Conservation (phyloP, 2,797 vertebrate species). For the Glyptemys insculpta region DNA sequence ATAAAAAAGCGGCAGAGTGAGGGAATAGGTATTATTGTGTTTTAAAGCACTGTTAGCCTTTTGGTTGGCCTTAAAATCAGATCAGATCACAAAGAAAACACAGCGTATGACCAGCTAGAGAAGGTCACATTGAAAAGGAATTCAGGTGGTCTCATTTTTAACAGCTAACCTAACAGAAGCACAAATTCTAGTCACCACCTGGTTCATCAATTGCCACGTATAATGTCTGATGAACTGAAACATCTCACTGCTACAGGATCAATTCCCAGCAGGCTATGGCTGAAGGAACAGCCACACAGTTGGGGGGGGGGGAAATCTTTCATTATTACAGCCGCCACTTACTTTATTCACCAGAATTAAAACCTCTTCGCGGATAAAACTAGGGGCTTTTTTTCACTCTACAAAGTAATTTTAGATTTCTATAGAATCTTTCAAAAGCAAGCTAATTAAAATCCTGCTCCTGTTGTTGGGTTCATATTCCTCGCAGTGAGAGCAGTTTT, state of each 20-base stretch:
- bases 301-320: neutral
- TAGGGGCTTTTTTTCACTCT: neutral
- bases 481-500: slow-evolving; percentile 36
- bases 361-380: slow-evolving; percentile 52
- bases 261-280: slow-evolving; percentile 45
- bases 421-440: slow-evolving; percentile 57
- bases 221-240: slow-evolving; percentile 48
- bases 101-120: slow-evolving; percentile 28
- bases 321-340: slow-evolving; percentile 31
- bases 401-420: slow-evolving; percentile 56
- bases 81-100: slow-evolving; percentile 58
- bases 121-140: slow-evolving; percentile 60
- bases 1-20: slow-evolving; percentile 21
- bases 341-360: slow-evolving; percentile 40
- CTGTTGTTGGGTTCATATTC: slow-evolving; percentile 58
- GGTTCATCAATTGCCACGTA: slow-evolving; percentile 48
- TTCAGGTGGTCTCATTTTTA: slow-evolving; percentile 61
- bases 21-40: slow-evolving; percentile 27
- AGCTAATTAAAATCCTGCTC: slow-evolving; percentile 51
- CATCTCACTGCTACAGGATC: slow-evolving; percentile 43
- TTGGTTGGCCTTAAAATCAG: slow-evolving; percentile 61
- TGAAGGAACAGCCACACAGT: slow-evolving; percentile 52
- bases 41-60: slow-evolving; percentile 65
- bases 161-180: slow-evolving; percentile 45
- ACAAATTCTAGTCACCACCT: slow-evolving; percentile 62